phyloP scores from a whole-genome alignment of 2,797 vertebrate genomes.

The Pseudomugil tenellus region DNA sequence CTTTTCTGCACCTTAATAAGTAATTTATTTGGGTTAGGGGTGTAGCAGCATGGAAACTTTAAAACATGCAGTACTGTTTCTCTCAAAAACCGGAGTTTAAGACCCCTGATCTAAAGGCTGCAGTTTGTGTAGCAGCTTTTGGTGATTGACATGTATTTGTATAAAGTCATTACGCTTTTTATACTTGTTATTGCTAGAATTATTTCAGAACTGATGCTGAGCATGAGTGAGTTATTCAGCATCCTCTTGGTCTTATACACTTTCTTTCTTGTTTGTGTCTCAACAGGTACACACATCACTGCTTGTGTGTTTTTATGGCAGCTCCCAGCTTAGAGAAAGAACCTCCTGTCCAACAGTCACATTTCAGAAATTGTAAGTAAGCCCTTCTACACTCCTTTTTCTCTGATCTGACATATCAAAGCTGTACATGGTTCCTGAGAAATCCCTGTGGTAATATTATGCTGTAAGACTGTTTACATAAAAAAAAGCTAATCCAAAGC shows the following conservation, averaged over 20 bases:
- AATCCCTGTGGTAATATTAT: slow-evolving; percentile 22
- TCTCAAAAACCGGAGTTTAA: no score
- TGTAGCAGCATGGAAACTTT: no score
- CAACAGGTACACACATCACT: slow-evolving; percentile 54
- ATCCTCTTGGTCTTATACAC: slow-evolving; percentile 3
- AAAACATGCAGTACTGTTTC: no score
- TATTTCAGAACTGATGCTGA: background rate
- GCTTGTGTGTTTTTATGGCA: slow-evolving; percentile 46
- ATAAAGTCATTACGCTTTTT: background rate
- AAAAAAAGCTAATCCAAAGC: slow-evolving; percentile 20
- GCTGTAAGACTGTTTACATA: slow-evolving; percentile 11
- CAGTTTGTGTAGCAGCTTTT: background rate
- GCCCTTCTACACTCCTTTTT: slow-evolving; percentile 6
- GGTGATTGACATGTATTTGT: background rate
- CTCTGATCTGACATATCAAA: slow-evolving; percentile 12
- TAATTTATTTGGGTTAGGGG: no score
- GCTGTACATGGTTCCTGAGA: background rate
- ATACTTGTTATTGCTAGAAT: background rate
- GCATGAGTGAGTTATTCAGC: background rate
- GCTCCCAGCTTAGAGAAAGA: slow-evolving; percentile 41
- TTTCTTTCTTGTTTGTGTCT: slow-evolving; percentile 42
- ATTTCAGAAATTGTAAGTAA: slow-evolving; percentile 77
- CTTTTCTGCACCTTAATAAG: no score
- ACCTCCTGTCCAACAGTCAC: slow-evolving; percentile 46
- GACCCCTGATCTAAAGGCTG: background rate